A percentile compares a stretch with the other conserved stretches of the same genome.
Evolutionary conservation across 2,888 invertebrate genomes (phyloP).

Genomic region (Priocnemis perturbator): DNA sequence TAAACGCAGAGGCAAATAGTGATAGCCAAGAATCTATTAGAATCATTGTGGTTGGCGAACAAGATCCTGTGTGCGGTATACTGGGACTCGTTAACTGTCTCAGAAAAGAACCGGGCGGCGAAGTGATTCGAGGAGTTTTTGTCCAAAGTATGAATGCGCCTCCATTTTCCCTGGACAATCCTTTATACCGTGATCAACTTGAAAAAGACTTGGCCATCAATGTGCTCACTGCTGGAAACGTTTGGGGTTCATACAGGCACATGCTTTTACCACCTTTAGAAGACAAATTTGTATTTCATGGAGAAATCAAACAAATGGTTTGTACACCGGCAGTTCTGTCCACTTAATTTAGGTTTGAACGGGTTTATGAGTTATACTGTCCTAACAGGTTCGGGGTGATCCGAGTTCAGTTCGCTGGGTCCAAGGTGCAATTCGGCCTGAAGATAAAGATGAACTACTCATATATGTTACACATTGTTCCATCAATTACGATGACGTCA

Average conservation of each 20-base stretch:
- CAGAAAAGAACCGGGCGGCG: conserved; percentile 83
- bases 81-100: too few species aligned
- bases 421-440: conserved; percentile 78
- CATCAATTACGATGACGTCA: too few species aligned
- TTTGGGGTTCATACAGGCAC: conserved; percentile 93
- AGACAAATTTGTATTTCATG: conserved; percentile 79
- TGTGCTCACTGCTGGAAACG: conserved; percentile 77
- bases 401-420: conserved; percentile 90
- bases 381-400: conserved; percentile 83
- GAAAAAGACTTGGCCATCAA: conserved; percentile 88
- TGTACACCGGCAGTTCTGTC: not conserved
- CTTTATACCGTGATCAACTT: conserved; percentile 82
- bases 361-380: too few species aligned
- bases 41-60: conserved; percentile 82
- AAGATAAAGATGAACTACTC: not conserved
- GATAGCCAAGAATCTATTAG: conserved; percentile 75
- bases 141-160: conserved; percentile 80
- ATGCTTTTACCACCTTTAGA: too few species aligned
- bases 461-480: not conserved
- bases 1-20: conserved; percentile 65
- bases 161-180: too few species aligned
- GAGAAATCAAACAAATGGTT: conserved; percentile 83
- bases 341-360: too few species aligned
- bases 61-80: conserved; percentile 83
- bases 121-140: conserved; percentile 80